These are phyloP conservation scores for Smittia aterrima DNA, from an alignment of 2,888 invertebrate genomes.

Conservation along the genomic window DNA sequence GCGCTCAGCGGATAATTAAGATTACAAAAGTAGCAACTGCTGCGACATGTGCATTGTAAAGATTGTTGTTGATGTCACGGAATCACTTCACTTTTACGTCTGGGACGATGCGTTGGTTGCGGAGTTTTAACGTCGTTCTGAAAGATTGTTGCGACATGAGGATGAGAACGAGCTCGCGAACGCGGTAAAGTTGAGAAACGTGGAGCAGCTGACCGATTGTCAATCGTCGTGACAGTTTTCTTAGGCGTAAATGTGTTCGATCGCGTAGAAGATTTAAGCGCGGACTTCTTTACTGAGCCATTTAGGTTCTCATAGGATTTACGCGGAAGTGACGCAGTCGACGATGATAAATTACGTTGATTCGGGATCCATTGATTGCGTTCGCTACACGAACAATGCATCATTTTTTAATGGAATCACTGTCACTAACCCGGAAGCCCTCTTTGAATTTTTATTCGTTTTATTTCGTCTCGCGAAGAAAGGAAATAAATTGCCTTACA, in stretches of 20 bases:
- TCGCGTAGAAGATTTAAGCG: conserved; percentile 27
- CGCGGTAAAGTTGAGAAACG: conserved; percentile 35
- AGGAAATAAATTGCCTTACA: conserved; percentile 20
- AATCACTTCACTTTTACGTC: conserved; percentile 34
- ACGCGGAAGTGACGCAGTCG: conserved; percentile 25
- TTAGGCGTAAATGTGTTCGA: conserved; percentile 27
- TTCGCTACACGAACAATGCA: conserved; percentile 38
- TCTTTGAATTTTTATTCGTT: background rate
- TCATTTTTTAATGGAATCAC: conserved; percentile 15
- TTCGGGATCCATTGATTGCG: conserved; percentile 37
- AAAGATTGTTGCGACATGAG: conserved; percentile 39
- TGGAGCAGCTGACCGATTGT: background rate
- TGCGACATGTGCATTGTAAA: conserved; percentile 34
- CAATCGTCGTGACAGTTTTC: conserved; percentile 26
- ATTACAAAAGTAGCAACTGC: conserved; percentile 41
- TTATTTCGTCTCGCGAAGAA: background rate
- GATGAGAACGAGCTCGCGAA: background rate
- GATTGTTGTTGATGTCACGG: conserved; percentile 40
- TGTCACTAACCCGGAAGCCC: background rate
- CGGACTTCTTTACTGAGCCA: conserved; percentile 17
- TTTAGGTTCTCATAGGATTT: conserved; percentile 30
- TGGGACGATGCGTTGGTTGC: background rate
- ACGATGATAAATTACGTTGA: conserved; percentile 40
- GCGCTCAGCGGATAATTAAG: conserved; percentile 37
- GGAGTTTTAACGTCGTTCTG: background rate